These are phyloP conservation scores for Scaptodrosophila lebanonensis DNA, from an alignment of 1,140 invertebrate genomes.

Conservation along the genomic window DNA sequence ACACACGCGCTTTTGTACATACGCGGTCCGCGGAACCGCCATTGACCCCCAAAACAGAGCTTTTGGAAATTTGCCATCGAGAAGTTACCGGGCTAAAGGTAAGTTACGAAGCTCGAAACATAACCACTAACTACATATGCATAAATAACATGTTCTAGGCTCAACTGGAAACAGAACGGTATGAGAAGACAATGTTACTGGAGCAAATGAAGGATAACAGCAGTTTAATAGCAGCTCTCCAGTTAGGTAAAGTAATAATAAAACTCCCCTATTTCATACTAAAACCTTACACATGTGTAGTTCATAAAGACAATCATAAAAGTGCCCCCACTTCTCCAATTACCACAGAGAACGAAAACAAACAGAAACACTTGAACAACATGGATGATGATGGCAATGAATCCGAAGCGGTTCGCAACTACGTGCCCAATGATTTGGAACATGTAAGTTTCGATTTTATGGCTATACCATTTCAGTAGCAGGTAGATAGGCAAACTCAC, in stretches of 20 bases:
- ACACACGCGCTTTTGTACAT: no score
- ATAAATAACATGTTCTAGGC: slow-evolving; percentile 10
- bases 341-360: slow-evolving; percentile 21
- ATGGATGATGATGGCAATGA: slow-evolving; percentile 8
- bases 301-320: no score
- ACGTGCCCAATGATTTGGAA: slow-evolving; percentile 30
- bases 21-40: no score
- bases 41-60: slow-evolving; percentile 54
- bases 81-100: slow-evolving; percentile 50
- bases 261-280: no score
- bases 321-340: no score
- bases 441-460: no score
- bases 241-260: slow-evolving; percentile 22
- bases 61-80: slow-evolving; percentile 51
- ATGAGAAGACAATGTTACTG: slow-evolving; percentile 61
- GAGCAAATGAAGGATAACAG: slow-evolving; percentile 59
- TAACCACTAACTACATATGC: neutral
- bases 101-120: no score
- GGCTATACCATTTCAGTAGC: slow-evolving; percentile 10
- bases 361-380: slow-evolving; percentile 10
- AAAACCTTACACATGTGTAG: no score
- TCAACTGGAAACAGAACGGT: slow-evolving; percentile 53
- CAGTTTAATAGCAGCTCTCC: slow-evolving; percentile 16
- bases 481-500: slow-evolving; percentile 12
- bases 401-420: neutral